Evolutionary conservation across 1,140 invertebrate species (phyloP).

Genomic region (Zelostemma sp.): DNA sequence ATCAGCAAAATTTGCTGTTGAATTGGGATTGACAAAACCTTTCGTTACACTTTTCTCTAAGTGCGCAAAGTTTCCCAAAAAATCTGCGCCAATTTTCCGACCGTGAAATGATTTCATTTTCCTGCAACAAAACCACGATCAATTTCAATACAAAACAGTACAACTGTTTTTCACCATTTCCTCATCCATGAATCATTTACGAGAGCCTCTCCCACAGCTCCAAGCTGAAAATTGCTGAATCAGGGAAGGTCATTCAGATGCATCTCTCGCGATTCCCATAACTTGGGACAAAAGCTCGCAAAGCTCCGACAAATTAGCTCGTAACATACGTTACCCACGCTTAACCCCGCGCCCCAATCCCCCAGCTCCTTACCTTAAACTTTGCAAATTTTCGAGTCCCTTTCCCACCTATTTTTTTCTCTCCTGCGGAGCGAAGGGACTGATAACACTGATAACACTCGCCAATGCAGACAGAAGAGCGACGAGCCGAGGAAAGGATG

Average conservation of each 20-base stretch:
- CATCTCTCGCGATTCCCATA: slow-evolving; percentile 58
- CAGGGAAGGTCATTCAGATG: slow-evolving; percentile 54
- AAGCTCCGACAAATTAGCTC: slow-evolving; percentile 66
- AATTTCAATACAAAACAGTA: no score
- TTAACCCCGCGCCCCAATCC: slow-evolving; percentile 25
- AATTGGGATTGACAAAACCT: no score
- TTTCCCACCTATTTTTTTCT: slow-evolving; percentile 1
- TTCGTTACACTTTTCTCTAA: no score
- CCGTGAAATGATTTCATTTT: no score
- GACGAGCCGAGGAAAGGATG: slow-evolving; percentile 15
- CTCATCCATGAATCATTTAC: neutral
- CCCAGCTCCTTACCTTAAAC: slow-evolving; percentile 27
- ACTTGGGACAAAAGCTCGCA: slow-evolving; percentile 62
- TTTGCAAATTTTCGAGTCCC: slow-evolving; percentile 15
- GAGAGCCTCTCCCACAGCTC: slow-evolving; percentile 10
- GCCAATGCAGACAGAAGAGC: slow-evolving; percentile 43
- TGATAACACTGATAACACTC: slow-evolving; percentile 46
- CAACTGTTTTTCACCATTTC: no score
- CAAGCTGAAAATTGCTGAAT: slow-evolving; percentile 22
- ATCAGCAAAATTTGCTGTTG: no score
- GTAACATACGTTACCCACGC: slow-evolving; percentile 62
- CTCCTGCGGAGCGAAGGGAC: slow-evolving; percentile 16
- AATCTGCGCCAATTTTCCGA: no score
- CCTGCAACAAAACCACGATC: no score
- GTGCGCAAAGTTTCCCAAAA: no score